Percentiles rank a stretch among this genome's conserved stretches.
Evolutionary conservation across 2,797 vertebrate genomes (phyloP).

Genomic region (Xiphophorus birchmanni): DNA sequence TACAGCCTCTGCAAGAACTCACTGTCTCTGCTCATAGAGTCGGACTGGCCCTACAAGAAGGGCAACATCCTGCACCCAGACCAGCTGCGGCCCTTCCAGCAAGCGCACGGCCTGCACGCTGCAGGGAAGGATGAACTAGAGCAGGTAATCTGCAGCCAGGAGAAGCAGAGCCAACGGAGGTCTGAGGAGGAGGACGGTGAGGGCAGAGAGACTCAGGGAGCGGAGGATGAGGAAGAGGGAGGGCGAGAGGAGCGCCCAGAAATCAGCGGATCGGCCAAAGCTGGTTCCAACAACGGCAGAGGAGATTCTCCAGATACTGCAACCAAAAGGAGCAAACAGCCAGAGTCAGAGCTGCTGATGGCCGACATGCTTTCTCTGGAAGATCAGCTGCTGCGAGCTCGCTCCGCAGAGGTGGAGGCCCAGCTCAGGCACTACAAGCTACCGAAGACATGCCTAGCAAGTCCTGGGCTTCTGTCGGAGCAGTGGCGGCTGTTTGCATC

Average conservation of each 20-base stretch:
- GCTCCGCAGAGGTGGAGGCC: slow-evolving; percentile 84
- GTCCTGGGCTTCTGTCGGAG: slow-evolving; percentile 82
- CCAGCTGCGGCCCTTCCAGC: slow-evolving; percentile 84
- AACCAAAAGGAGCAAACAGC: slow-evolving; percentile 75
- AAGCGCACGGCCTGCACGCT: slow-evolving; percentile 59
- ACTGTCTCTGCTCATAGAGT: slow-evolving; percentile 93
- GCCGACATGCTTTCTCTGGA: slow-evolving; percentile 88
- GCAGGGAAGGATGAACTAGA: slow-evolving; percentile 68
- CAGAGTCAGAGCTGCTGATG: slow-evolving; percentile 84
- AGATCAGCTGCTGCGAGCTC: slow-evolving; percentile 82
- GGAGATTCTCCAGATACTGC: slow-evolving; percentile 45
- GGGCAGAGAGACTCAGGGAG: slow-evolving; percentile 67
- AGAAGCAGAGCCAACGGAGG: slow-evolving; percentile 51
- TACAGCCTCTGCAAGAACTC: slow-evolving; percentile 99
- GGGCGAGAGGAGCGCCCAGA: slow-evolving; percentile 49
- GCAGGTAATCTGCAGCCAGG: slow-evolving; percentile 58
- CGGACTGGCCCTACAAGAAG: slow-evolving; percentile 95
- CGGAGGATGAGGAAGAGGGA: slow-evolving; percentile 73
- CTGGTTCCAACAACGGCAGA: slow-evolving; percentile 34
- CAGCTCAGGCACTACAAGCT: slow-evolving; percentile 85
- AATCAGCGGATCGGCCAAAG: slow-evolving; percentile 46
- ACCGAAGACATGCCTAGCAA: slow-evolving; percentile 81
- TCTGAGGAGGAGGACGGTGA: slow-evolving; percentile 65
- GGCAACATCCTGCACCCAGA: slow-evolving; percentile 87
- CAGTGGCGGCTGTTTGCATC: slow-evolving; percentile 87